Conservation (phyloP, 2,113 vertebrate genomes). For the Toxotes jaculatrix region DNA sequence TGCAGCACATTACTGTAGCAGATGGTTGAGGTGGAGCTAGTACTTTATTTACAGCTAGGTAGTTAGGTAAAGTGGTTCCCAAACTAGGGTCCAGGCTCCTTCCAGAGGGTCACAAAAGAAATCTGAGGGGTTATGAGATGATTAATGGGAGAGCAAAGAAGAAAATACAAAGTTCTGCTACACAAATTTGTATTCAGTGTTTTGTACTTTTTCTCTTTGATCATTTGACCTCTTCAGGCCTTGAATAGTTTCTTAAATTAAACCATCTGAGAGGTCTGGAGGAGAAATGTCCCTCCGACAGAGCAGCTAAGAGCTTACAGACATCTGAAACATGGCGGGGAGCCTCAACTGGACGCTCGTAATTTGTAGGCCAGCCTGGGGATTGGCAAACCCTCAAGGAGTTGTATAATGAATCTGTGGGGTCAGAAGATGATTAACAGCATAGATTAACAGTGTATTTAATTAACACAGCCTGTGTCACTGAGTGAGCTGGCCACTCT, state of each 20-base stretch:
- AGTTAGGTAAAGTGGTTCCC: neutral
- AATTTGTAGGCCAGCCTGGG: neutral
- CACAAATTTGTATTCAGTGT: neutral
- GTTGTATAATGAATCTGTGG: neutral
- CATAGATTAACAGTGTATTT: neutral
- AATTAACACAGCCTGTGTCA: neutral
- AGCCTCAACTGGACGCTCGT: neutral
- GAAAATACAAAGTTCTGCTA: neutral
- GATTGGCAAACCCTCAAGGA: neutral
- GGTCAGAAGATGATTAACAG: neutral
- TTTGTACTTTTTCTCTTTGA: neutral
- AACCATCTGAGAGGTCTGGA: neutral
- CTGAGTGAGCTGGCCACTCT: neutral
- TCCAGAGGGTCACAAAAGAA: neutral
- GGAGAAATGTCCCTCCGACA: neutral
- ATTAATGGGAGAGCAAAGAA: neutral
- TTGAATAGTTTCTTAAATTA: constrained; percentile 1
- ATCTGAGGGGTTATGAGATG: neutral
- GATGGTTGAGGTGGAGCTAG: neutral
- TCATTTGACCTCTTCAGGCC: neutral
- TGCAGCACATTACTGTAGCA: neutral
- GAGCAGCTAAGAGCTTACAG: neutral
- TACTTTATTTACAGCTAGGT: neutral
- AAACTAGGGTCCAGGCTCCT: neutral
- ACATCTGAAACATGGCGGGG: neutral